phyloP scores from a whole-genome alignment of 2,797 vertebrate genomes.

The Percopsis omiscomaycus region DNA sequence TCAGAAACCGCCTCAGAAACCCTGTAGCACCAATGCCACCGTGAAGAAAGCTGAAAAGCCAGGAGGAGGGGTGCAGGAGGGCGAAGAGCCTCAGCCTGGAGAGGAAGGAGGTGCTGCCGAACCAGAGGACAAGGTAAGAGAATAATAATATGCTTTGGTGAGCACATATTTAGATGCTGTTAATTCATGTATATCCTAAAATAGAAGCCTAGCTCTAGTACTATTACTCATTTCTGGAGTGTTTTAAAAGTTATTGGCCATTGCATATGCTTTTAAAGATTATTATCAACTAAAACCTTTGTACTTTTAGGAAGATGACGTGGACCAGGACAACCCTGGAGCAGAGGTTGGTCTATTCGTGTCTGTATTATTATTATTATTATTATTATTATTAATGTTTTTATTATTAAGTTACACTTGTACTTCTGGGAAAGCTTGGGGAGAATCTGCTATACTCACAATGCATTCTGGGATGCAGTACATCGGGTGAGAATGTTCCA shows the following conservation, averaged over 20 bases:
- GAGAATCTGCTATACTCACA: too few species aligned
- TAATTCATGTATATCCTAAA: too few species aligned
- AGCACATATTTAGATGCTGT: not conserved
- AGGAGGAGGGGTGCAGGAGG: slow-evolving; percentile 52
- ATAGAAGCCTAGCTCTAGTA: too few species aligned
- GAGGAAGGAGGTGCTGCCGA: slow-evolving; percentile 70
- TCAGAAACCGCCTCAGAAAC: slow-evolving; percentile 80
- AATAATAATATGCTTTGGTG: not conserved
- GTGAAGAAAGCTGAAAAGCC: slow-evolving; percentile 57
- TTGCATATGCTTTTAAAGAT: not conserved
- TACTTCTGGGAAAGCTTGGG: not conserved
- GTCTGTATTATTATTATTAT: too few species aligned
- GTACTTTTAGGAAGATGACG: slow-evolving; percentile 83
- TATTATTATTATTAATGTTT: too few species aligned
- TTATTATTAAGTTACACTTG: not conserved
- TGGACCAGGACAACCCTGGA: slow-evolving; percentile 86
- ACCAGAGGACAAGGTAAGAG: slow-evolving; percentile 86
- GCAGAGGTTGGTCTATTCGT: slow-evolving; percentile 79
- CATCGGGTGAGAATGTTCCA: too few species aligned
- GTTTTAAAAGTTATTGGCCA: not conserved
- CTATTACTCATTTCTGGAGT: too few species aligned
- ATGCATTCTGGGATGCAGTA: too few species aligned
- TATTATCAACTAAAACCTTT: not conserved
- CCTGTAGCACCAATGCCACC: slow-evolving; percentile 35
- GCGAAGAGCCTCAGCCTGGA: slow-evolving; percentile 59